Conservation (phyloP, 1,140 invertebrate genomes). For the Temnothorax longispinosus region DNA sequence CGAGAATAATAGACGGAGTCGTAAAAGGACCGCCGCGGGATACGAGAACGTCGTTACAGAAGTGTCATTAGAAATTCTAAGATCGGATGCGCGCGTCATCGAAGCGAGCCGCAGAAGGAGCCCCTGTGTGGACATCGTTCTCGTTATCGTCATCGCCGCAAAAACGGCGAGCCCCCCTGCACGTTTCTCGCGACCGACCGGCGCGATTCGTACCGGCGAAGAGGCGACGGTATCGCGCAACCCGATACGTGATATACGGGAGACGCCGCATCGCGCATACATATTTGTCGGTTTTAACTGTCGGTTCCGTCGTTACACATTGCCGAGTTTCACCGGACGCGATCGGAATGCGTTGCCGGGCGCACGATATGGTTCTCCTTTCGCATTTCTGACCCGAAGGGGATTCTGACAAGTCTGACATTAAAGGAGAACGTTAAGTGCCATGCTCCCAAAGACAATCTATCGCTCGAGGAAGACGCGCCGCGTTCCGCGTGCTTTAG, state of each 20-base stretch:
- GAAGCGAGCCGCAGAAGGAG: constrained; percentile 33
- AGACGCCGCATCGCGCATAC: constrained; percentile 53
- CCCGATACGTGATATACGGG: constrained; percentile 69
- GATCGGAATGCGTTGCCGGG: constrained; percentile 65
- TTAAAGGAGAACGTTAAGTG: neutral
- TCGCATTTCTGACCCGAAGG: neutral
- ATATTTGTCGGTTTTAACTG: constrained; percentile 65
- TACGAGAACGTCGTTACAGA: constrained; percentile 4
- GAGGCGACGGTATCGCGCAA: constrained; percentile 71
- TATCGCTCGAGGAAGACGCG: neutral
- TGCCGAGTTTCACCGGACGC: constrained; percentile 81
- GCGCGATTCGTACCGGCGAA: constrained; percentile 60
- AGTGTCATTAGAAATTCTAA: constrained; percentile 69
- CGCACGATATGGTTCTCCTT: neutral
- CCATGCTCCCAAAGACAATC: neutral
- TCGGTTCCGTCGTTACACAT: constrained; percentile 77
- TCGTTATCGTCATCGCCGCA: constrained; percentile 21
- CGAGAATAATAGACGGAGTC: neutral
- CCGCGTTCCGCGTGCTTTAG: neutral
- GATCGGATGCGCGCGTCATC: constrained; percentile 56
- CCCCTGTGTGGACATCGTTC: constrained; percentile 50
- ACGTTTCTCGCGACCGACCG: constrained; percentile 28
- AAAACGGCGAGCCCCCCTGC: constrained; percentile 21
- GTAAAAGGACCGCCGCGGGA: neutral
- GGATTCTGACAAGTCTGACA: neutral